Conservation (phyloP, 2,888 invertebrate genomes). For the Parnassius apollo region DNA sequence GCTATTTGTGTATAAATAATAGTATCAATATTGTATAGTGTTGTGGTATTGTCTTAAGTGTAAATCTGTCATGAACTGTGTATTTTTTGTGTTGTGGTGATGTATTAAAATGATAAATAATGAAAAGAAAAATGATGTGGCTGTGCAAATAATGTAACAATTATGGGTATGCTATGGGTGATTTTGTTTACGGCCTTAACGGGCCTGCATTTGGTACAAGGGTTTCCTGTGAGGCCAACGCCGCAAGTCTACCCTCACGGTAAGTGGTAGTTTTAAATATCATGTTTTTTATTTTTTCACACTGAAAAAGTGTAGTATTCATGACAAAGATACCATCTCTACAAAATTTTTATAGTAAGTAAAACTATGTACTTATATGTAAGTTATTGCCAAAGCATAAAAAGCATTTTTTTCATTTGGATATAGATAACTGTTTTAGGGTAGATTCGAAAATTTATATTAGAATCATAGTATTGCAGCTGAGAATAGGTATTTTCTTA, state of each 20-base stretch:
- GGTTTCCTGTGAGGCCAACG: slow-evolving; percentile 71
- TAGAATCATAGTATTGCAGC: too few species aligned
- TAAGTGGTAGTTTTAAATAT: slow-evolving; percentile 46
- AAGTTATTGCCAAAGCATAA: too few species aligned
- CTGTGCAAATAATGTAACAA: slow-evolving; percentile 76
- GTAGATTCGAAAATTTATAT: too few species aligned
- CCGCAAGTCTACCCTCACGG: slow-evolving; percentile 75
- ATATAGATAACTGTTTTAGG: too few species aligned
- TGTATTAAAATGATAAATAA: slow-evolving; percentile 74
- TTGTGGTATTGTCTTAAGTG: slow-evolving; percentile 52
- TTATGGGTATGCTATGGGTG: slow-evolving; percentile 73
- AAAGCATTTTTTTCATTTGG: too few species aligned
- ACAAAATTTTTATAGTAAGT: too few species aligned
- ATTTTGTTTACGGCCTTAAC: slow-evolving; percentile 73
- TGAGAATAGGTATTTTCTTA: too few species aligned
- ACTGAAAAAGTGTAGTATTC: not conserved
- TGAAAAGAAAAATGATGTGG: slow-evolving; percentile 73
- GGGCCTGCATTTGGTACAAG: slow-evolving; percentile 65
- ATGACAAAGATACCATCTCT: too few species aligned
- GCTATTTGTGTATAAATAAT: slow-evolving; percentile 51
- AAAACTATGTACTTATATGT: too few species aligned
- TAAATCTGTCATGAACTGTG: slow-evolving; percentile 74
- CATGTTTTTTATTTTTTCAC: slow-evolving; percentile 33
- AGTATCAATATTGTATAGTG: slow-evolving; percentile 50
- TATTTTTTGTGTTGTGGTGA: slow-evolving; percentile 78